Base-by-base conservation (phyloP, 2,797 vertebrate genomes). In the Premnoplex brunnescens region DNA sequence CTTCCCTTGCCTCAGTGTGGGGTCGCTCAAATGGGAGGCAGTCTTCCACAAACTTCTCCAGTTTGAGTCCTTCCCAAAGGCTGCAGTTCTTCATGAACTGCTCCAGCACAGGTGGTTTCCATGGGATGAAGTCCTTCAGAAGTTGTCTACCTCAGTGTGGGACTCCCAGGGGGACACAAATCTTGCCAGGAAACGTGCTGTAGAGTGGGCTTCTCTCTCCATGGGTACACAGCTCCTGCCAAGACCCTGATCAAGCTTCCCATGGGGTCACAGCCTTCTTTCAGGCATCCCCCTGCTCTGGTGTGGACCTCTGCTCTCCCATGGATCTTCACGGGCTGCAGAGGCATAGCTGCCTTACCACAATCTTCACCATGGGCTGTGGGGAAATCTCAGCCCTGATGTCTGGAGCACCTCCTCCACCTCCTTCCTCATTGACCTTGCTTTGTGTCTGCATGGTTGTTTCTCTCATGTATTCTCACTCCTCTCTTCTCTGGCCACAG, bases 1-100 rank as follows among this genome's bases (percentile, higher is more conserved):
- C 27, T 79, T 66, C 44, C 13, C 46, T 58, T 22, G 1, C 17
- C 44, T 7, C 21, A 52, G 8, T 0, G 0, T 67, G 21, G 21
- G 9, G 9, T 66, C 28, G 44, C 58, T 59, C 36, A 36, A 26
- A 59, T 12, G 17, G 58, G 58, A 37, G 24, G 36, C 24, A 59
- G 36, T 19, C 58, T 37, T 67, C 39, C 21, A 66, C 39, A 54
- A 52, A 14, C 4, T 52, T 28, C 23, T 51, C 22, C 34, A 59
- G 14, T 21, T 21, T 41, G 39, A 67, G 39, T 39, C 26, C 21
- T 74, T 60, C 62, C 39, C 18, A 14, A 1, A 6, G 34, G 22
- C 46, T 54, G 34, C 39, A 17, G 7, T 5, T 63, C 10, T 30
- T 74, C 17, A 32, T 54, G 7, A 60, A 7, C 39, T 67, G 14